Conservation (phyloP, 2,113 vertebrate species). For the Cololabis saira region DNA sequence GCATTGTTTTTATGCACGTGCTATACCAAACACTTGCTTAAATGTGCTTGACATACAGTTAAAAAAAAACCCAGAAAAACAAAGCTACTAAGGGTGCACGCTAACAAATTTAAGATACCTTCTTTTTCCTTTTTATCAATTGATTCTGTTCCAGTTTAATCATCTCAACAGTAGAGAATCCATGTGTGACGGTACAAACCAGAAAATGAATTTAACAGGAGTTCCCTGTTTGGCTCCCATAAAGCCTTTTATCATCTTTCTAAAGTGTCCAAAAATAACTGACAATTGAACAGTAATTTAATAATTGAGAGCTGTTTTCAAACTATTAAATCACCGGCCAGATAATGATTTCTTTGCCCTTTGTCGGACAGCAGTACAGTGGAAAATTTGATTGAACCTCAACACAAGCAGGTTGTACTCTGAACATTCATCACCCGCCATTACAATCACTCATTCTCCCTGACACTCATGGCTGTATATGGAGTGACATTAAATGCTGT, state of each 20-base stretch:
- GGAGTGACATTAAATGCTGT: not conserved
- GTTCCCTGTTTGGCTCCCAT: too few species aligned
- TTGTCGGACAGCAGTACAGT: constrained; percentile 21
- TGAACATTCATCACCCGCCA: constrained; percentile 34
- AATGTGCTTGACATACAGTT: too few species aligned
- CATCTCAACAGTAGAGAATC: too few species aligned
- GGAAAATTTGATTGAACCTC: constrained; percentile 25
- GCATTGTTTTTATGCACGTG: too few species aligned
- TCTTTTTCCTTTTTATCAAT: too few species aligned
- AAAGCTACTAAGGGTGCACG: too few species aligned
- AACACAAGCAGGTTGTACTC: constrained; percentile 26
- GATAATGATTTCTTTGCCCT: constrained; percentile 24
- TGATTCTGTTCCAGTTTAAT: too few species aligned
- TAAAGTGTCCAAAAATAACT: constrained; percentile 11
- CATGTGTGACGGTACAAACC: too few species aligned
- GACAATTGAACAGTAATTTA: constrained; percentile 3
- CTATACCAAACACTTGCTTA: too few species aligned
- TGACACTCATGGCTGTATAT: constrained; percentile 1
- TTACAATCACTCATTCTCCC: constrained; percentile 32
- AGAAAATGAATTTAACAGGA: too few species aligned
- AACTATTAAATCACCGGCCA: constrained; percentile 23
- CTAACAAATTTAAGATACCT: too few species aligned
- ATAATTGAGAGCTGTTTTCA: constrained; percentile 23
- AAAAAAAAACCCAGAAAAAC: too few species aligned
- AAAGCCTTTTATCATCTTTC: constrained; percentile 11